Conservation (phyloP, 2,888 invertebrate genomes). For the Sympetrum striolatum region DNA sequence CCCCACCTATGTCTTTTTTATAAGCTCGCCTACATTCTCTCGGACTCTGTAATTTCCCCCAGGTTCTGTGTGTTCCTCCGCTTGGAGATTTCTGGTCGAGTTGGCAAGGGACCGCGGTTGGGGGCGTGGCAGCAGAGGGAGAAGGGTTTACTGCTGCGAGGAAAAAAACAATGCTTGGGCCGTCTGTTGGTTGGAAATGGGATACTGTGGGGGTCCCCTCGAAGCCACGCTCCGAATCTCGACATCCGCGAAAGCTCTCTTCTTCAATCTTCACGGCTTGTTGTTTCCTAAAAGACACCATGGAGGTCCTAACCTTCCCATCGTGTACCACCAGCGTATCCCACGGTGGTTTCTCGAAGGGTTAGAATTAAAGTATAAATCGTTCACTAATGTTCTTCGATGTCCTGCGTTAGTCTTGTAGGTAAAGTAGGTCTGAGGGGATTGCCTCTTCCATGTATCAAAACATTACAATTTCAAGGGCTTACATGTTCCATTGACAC, state of each 20-base stretch:
- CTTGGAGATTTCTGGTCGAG: constrained; percentile 4
- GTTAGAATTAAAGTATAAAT: no score
- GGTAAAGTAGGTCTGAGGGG: not conserved
- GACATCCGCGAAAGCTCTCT: constrained; percentile 28
- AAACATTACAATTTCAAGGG: not conserved
- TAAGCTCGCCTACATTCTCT: not conserved
- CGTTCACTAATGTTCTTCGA: no score
- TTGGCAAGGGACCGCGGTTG: constrained; percentile 24
- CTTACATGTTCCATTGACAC: no score
- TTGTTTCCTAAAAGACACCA: not conserved
- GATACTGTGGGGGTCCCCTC: constrained; percentile 5
- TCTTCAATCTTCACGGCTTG: not conserved
- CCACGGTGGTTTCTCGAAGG: no score
- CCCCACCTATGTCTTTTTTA: not conserved
- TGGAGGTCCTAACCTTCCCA: not conserved
- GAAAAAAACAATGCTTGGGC: not conserved
- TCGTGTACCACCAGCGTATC: no score
- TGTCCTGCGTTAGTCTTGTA: not conserved
- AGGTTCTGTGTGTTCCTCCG: not conserved
- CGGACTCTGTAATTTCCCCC: not conserved
- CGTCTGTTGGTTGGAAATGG: constrained; percentile 12
- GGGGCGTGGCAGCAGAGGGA: not conserved
- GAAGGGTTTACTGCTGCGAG: not conserved
- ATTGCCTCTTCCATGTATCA: not conserved
- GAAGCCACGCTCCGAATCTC: constrained; percentile 31